These are phyloP conservation scores for Ichneumoninae sp. DNA, from an alignment of 2,888 invertebrate species.

Conservation along the genomic window DNA sequence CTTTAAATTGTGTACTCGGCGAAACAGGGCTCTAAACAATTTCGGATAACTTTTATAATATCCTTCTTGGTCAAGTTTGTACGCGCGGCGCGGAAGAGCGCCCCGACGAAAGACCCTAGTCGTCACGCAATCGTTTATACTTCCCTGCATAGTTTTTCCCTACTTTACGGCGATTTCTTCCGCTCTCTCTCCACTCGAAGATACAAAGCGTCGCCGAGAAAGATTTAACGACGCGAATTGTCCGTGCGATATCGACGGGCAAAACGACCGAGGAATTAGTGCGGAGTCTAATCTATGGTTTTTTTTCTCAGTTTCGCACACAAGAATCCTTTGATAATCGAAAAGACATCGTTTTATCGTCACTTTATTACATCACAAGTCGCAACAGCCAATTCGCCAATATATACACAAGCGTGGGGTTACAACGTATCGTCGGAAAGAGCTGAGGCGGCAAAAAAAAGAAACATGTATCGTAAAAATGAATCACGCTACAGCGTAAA, in stretches of 20 bases:
- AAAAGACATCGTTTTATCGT: conserved; percentile 1
- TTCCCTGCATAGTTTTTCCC: conserved; percentile 34
- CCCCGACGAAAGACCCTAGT: conserved; percentile 43
- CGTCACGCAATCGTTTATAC: conserved; percentile 52
- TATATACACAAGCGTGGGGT: not conserved
- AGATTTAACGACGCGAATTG: not conserved
- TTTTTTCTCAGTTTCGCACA: not conserved
- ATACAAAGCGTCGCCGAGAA: not conserved
- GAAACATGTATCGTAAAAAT: not conserved
- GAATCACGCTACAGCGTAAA: conserved; percentile 4
- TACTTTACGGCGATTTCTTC: not conserved
- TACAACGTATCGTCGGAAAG: not conserved
- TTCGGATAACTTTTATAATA: conserved; percentile 75
- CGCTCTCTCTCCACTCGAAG: not conserved
- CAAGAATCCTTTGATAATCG: conserved; percentile 10
- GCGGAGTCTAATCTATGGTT: conserved; percentile 5
- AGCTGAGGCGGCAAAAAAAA: not conserved
- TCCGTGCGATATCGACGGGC: not conserved
- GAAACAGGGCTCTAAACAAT: conserved; percentile 76
- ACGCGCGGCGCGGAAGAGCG: conserved; percentile 34
- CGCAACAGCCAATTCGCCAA: conserved; percentile 4
- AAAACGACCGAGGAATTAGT: not conserved
- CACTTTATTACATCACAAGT: conserved; percentile 38
- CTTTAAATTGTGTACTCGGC: conserved; percentile 77
- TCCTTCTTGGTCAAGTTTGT: conserved; percentile 54